Conservation (phyloP, 2,797 vertebrate genomes). For the Anabacerthia variegaticeps region DNA sequence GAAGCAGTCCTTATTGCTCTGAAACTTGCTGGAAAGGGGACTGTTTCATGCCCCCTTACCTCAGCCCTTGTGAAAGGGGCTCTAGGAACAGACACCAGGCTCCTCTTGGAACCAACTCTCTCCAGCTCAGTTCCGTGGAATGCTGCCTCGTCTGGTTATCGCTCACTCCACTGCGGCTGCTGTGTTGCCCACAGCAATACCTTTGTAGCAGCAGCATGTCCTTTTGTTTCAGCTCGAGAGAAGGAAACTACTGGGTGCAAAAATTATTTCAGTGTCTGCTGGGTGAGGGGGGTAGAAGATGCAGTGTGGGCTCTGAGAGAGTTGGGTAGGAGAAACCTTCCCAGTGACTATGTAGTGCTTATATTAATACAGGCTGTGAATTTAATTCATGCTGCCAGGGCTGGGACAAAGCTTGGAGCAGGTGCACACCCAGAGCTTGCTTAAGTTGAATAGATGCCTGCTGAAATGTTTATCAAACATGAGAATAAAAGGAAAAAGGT, state of each 20-base stretch:
- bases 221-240: not conserved
- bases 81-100: not conserved
- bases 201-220: not conserved
- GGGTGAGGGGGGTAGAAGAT: not conserved
- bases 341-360: not conserved
- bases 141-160: constrained; percentile 11
- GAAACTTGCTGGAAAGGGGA: not conserved
- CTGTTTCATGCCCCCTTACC: not conserved
- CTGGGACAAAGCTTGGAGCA: not conserved
- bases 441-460: not conserved
- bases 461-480: constrained; percentile 24
- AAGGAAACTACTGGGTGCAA: not conserved
- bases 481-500: not conserved
- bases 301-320: not conserved
- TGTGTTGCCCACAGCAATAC: not conserved
- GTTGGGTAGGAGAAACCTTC: not conserved
- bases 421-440: not conserved
- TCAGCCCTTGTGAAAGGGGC: not conserved
- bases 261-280: not conserved
- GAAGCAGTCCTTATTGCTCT: not conserved
- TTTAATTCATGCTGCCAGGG: not conserved
- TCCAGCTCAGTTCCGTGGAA: constrained; percentile 1
- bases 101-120: not conserved
- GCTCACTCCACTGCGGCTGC: accelerated
- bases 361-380: not conserved